phyloP scores from a whole-genome alignment of 1,140 invertebrate species.

The Polypedilum vanderplanki region DNA sequence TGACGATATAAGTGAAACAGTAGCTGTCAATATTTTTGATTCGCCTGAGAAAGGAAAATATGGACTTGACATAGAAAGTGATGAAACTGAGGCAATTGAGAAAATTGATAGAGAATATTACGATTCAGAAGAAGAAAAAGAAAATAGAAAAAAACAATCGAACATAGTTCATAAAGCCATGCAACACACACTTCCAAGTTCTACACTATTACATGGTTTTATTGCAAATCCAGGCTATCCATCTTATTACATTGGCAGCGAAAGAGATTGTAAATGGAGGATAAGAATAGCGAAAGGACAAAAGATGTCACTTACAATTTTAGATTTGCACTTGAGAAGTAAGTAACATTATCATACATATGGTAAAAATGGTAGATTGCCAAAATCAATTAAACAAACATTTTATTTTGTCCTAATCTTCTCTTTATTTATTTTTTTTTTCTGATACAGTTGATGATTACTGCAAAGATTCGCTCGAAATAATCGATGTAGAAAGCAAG shows the following conservation, averaged over 20 bases:
- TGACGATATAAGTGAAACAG: not conserved
- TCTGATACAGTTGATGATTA: slow-evolving; percentile 16
- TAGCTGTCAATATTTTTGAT: not conserved
- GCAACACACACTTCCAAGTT: slow-evolving; percentile 26
- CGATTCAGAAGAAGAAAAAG: not conserved
- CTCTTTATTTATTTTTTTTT: not conserved
- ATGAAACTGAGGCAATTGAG: not conserved
- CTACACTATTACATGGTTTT: slow-evolving; percentile 44
- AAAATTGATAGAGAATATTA: slow-evolving; percentile 27
- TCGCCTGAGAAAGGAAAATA: slow-evolving; percentile 1
- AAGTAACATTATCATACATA: slow-evolving; percentile 36
- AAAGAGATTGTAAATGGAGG: slow-evolving; percentile 49
- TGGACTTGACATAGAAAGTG: not conserved
- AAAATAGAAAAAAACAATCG: not conserved
- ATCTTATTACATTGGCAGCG: slow-evolving; percentile 50
- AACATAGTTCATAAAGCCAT: slow-evolving; percentile 20
- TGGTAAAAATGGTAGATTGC: not conserved
- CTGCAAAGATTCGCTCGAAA: slow-evolving; percentile 31
- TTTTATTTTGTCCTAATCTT: not conserved
- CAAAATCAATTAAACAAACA: not conserved
- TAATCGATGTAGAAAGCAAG: slow-evolving; percentile 28
- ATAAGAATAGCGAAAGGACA: slow-evolving; percentile 48
- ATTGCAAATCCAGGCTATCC: slow-evolving; percentile 57
- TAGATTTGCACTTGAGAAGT: slow-evolving; percentile 55
- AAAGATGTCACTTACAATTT: slow-evolving; percentile 47